Base-by-base conservation (phyloP, 1,140 invertebrate species). In the Helicoverpa armigera region DNA sequence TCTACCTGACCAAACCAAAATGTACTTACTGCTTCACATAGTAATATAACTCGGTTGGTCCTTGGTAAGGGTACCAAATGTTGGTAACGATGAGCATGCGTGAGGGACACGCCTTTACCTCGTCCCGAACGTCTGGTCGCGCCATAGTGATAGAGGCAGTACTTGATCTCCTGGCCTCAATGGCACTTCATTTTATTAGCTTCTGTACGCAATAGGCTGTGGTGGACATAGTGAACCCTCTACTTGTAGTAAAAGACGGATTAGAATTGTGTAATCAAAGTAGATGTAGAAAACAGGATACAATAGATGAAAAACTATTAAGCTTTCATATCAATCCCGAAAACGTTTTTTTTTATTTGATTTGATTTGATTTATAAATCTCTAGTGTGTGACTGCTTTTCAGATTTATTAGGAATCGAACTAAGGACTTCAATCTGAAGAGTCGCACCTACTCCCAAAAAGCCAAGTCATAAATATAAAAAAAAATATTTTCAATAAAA, bases 61-160 rank as follows among this genome's bases (percentile, higher is more conserved):
- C 14, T 29, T 70, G 31, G 50, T 70, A 70, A 53, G 67, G 67
- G 67, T n/a, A 9, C 48, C 67, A 70, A 50, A 54, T 53, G 67
- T 70, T 16, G 23, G 53, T 53, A 29, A 70, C 12, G 50, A 70
- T 29, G 18, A 70, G 18, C 67, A 70, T 10, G 23, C 50, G 67
- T 54, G 18, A 53, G 13, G 10, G 67, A 29, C 67, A 70, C 67
- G 67, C 67, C 67, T 70, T 53, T 53, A 13, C 50, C 50, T 13
- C 67, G 67, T 53, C 67, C 50, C 18, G 13, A 29, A 31, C 13
- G 18, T 60, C 58, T 65, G 31, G 13, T 23, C 23, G 14, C 61
- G 61, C 61, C 31, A 65, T 65, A 65, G 31, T 7, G 23, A 23
- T 23, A 2, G 23, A 23, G 23, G 43, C 60, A 23, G 11, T 31